phyloP scores from a whole-genome alignment of 2,888 invertebrate genomes.

The Cheilosia grossa region DNA sequence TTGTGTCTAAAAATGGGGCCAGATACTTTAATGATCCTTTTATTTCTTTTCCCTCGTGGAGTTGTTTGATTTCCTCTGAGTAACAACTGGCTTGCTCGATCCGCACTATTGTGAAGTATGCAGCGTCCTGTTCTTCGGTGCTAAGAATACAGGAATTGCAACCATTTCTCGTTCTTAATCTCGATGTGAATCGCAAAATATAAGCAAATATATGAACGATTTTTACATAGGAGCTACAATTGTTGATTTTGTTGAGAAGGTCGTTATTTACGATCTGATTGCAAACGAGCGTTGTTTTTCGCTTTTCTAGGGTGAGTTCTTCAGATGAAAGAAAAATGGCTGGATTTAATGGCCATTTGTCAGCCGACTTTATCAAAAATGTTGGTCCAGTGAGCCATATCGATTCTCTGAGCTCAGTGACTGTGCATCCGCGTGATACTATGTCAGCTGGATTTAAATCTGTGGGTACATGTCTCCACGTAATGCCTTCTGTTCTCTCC shows the following conservation, averaged over 20 bases:
- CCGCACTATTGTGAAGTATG: constrained; percentile 9
- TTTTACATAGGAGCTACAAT: constrained; percentile 12
- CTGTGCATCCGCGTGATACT: too few relatives aligned
- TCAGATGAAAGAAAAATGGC: constrained; percentile 23
- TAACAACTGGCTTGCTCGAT: not conserved
- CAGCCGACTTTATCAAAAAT: constrained; percentile 33
- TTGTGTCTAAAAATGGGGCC: constrained; percentile 50
- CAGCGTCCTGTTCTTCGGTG: not conserved
- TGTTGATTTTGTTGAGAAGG: not conserved
- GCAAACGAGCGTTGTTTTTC: constrained; percentile 8
- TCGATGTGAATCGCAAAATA: constrained; percentile 11
- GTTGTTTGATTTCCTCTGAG: constrained; percentile 2
- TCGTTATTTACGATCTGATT: not conserved
- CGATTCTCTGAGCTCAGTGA: constrained; percentile 9
- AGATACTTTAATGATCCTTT: constrained; percentile 28
- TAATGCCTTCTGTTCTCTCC: constrained; percentile 36
- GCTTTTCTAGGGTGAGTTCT: constrained; percentile 41
- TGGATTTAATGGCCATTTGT: constrained; percentile 75
- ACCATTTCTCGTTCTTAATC: not conserved
- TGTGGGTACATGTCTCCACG: too few relatives aligned
- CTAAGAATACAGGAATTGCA: not conserved
- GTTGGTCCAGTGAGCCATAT: constrained; percentile 37
- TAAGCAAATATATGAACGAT: constrained; percentile 27
- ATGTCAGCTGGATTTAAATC: too few relatives aligned
- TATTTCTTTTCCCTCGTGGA: not conserved